Percentiles rank a stretch among this genome's conserved stretches.
phyloP scores from a whole-genome alignment of 2,113 vertebrate genomes.

The Dunckerocampus dactyliophorus region DNA sequence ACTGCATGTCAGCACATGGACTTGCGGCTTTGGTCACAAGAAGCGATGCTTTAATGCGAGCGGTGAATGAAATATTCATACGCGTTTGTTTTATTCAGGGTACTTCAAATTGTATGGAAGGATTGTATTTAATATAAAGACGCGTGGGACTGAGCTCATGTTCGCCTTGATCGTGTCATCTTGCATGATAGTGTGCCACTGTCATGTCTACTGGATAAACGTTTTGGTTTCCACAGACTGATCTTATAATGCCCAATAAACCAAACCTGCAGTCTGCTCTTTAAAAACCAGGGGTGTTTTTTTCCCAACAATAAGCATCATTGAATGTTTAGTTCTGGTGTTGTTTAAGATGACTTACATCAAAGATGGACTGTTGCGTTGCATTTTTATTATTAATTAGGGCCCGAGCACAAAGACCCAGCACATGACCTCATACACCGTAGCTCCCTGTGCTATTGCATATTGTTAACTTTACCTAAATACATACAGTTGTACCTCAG shows the following conservation, averaged over 20 bases:
- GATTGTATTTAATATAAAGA: background rate
- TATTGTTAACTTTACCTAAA: no score
- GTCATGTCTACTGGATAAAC: background rate
- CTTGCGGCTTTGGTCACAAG: background rate
- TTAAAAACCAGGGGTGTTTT: no score
- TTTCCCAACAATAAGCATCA: no score
- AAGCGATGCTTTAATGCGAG: background rate
- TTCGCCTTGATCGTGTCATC: background rate
- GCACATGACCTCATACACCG: no score
- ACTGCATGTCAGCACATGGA: background rate
- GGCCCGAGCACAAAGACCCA: no score
- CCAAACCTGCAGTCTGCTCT: no score
- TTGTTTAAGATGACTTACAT: no score
- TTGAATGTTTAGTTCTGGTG: no score
- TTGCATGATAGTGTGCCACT: background rate
- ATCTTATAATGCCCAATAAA: background rate
- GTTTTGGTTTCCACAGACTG: background rate
- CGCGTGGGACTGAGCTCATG: background rate
- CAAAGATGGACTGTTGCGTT: no score
- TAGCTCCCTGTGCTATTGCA: no score
- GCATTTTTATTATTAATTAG: no score
- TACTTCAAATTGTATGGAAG: background rate
- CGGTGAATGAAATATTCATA: background rate
- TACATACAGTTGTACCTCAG: no score
- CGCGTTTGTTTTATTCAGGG: background rate